phyloP scores from a whole-genome alignment of 2,888 invertebrate genomes.

The Ramazzottius varieornatus region DNA sequence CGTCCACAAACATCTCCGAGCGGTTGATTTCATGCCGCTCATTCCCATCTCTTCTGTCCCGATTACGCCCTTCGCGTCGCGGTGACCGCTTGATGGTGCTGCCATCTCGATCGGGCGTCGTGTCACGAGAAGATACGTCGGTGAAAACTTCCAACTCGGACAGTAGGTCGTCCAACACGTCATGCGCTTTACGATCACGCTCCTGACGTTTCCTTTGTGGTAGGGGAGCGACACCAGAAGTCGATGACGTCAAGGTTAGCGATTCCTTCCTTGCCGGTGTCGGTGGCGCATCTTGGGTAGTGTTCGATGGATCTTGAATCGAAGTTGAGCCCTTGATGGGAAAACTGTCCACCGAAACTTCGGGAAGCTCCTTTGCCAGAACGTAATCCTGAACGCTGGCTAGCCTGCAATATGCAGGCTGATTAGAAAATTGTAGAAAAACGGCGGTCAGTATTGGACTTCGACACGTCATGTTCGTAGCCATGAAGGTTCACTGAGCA shows the following conservation, averaged over 20 bases:
- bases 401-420: too few species aligned
- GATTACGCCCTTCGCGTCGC: too few species aligned
- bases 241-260: background rate
- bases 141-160: constrained; percentile 71
- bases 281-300: background rate
- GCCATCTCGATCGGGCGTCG: background rate
- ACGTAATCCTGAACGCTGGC: constrained; percentile 19
- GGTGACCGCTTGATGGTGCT: constrained; percentile 3
- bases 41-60: too few species aligned
- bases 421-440: too few species aligned
- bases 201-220: background rate
- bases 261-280: background rate
- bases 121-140: constrained; percentile 19
- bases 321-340: background rate
- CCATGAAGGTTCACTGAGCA: too few species aligned
- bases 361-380: background rate
- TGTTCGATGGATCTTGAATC: background rate
- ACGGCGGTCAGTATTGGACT: too few species aligned
- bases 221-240: background rate
- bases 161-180: constrained; percentile 88
- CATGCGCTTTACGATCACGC: constrained; percentile 35
- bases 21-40: background rate
- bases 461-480: too few species aligned
- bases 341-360: constrained; percentile 3
- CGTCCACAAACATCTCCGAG: too few species aligned